Evolutionary conservation across 2,888 invertebrate species (phyloP).

Genomic region (Aphidoletes aphidimyza): DNA sequence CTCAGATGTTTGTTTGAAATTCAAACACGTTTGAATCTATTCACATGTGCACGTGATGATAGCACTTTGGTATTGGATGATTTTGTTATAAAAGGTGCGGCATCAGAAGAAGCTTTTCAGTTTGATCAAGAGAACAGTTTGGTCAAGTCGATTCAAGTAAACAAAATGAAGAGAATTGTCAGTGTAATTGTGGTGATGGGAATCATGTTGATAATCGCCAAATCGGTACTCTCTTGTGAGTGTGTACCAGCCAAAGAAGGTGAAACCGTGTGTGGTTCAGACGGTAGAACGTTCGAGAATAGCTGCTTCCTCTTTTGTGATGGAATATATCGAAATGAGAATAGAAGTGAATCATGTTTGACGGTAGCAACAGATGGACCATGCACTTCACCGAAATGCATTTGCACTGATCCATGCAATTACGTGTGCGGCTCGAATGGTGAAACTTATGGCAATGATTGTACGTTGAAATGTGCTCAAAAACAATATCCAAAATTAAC

Average conservation of each 20-base stretch:
- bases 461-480: background rate
- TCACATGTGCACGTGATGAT: too few relatives aligned
- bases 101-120: too few relatives aligned
- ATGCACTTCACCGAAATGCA: background rate
- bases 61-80: too few relatives aligned
- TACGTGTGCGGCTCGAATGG: background rate
- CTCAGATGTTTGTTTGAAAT: too few relatives aligned
- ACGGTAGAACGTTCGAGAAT: background rate
- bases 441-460: background rate
- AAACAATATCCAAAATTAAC: background rate
- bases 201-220: background rate
- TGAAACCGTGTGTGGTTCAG: constrained; percentile 3
- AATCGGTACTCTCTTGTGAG: background rate
- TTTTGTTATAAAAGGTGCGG: too few relatives aligned
- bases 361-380: background rate
- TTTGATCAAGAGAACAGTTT: background rate
- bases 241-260: background rate
- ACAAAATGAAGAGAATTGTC: too few relatives aligned
- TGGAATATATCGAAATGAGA: too few relatives aligned
- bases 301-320: background rate
- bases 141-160: too few relatives aligned
- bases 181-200: background rate
- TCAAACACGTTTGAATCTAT: too few relatives aligned
- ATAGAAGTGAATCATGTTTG: background rate
- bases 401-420: background rate